A percentile compares a stretch with the other conserved stretches of the same genome.
phyloP scores from a whole-genome alignment of 2,888 invertebrate species.

The Amphipoea lucens region DNA sequence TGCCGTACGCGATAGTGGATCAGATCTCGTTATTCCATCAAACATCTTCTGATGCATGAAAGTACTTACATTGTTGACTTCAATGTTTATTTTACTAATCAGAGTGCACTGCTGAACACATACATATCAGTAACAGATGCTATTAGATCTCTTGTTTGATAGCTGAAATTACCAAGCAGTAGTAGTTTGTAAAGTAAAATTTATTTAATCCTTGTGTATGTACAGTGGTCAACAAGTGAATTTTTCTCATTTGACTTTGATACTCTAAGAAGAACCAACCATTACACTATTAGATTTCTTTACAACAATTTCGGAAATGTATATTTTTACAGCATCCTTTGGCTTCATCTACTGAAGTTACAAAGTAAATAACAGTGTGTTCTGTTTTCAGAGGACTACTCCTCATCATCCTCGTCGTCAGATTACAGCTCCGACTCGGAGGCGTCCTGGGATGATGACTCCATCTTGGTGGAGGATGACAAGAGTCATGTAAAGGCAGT shows the following conservation, averaged over 20 bases:
- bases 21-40: background rate
- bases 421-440: slow-evolving; percentile 88
- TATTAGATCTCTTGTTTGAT: slow-evolving; percentile 9
- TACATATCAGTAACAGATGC: background rate
- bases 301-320: background rate
- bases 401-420: slow-evolving; percentile 83
- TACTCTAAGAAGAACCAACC: background rate
- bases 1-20: background rate
- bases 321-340: background rate
- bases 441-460: slow-evolving; percentile 85
- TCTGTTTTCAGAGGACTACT: slow-evolving; percentile 80
- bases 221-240: background rate
- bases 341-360: background rate
- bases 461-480: slow-evolving; percentile 79
- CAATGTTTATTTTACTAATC: background rate
- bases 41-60: background rate
- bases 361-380: background rate
- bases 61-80: background rate
- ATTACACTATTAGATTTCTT: background rate
- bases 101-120: background rate
- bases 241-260: background rate
- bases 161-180: background rate
- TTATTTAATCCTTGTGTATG: background rate
- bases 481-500: slow-evolving; percentile 71
- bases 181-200: background rate